Conservation (phyloP, 2,888 invertebrate species). For the Rhamnusium bicolor region DNA sequence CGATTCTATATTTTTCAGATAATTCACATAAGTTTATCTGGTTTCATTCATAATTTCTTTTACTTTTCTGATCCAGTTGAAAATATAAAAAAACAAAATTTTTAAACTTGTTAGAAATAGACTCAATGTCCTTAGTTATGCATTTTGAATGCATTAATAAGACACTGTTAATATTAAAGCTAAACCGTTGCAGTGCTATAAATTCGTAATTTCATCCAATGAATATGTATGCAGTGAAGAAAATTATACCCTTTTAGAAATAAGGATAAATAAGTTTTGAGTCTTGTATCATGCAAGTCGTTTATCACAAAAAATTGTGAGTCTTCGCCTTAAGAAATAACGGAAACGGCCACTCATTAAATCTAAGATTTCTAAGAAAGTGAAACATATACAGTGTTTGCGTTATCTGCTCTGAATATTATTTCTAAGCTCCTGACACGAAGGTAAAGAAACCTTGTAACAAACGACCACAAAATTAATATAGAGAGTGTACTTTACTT, state of each 20-base stretch:
- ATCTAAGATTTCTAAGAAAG: conserved; percentile 53
- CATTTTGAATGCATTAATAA: conserved; percentile 1
- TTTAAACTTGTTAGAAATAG: too few species aligned
- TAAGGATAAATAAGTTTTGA: conserved; percentile 54
- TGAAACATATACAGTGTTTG: conserved; percentile 52
- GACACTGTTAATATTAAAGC: conserved; percentile 15
- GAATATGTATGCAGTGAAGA: conserved; percentile 52
- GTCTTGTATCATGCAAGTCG: conserved; percentile 48
- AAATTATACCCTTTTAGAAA: conserved; percentile 54
- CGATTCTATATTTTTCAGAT: too few species aligned
- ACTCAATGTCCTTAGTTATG: neutral
- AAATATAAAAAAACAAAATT: too few species aligned
- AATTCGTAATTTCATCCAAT: conserved; percentile 45
- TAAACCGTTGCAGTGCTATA: conserved; percentile 40
- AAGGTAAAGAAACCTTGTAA: conserved; percentile 24
- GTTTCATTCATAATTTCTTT: too few species aligned
- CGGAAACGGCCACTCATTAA: conserved; percentile 54
- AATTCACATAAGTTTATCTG: too few species aligned
- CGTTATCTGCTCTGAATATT: conserved; percentile 36
- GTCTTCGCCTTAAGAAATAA: conserved; percentile 42
- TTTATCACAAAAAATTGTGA: conserved; percentile 51
- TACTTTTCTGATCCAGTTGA: too few species aligned
- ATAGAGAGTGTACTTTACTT: conserved; percentile 44
- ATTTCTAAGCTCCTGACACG: conserved; percentile 29
- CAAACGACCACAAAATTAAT: conserved; percentile 12